A percentile compares a stretch with the other conserved stretches of the same genome.
Evolutionary conservation across 1,140 invertebrate species (phyloP).

Genomic region (Drosophila virilis): DNA sequence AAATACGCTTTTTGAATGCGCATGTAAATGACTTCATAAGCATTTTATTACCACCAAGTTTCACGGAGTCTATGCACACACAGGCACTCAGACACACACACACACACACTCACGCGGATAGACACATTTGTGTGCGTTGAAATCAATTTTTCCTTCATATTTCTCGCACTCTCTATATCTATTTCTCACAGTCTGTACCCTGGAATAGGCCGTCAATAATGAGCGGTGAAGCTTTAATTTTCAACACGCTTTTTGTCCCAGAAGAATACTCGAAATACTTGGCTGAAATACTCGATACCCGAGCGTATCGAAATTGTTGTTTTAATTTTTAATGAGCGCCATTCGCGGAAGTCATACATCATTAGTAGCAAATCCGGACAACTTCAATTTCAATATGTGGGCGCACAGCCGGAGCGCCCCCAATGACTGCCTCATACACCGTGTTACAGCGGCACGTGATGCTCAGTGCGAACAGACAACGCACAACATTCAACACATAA

Average conservation of each 20-base stretch:
- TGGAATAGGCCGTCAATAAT: slow-evolving; percentile 23
- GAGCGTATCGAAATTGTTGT: slow-evolving; percentile 41
- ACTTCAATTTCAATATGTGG: slow-evolving; percentile 60
- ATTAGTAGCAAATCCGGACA: slow-evolving; percentile 79
- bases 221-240: slow-evolving; percentile 29
- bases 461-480: background rate
- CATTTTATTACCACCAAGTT: slow-evolving; percentile 76
- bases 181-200: background rate
- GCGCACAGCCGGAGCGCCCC: background rate
- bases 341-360: slow-evolving; percentile 76
- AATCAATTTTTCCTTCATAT: slow-evolving; percentile 55
- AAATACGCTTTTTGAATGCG: slow-evolving; percentile 82
- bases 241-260: slow-evolving; percentile 3
- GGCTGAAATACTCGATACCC: slow-evolving; percentile 18
- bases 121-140: slow-evolving; percentile 27
- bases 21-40: slow-evolving; percentile 83
- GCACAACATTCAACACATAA: background rate
- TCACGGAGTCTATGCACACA: slow-evolving; percentile 10
- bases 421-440: background rate
- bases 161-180: slow-evolving; percentile 1
- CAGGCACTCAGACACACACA: background rate
- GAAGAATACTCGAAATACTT: background rate
- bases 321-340: slow-evolving; percentile 79
- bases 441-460: slow-evolving; percentile 16
- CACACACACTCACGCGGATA: background rate